Percentiles rank a stretch among this genome's conserved stretches.
Conservation (phyloP, 2,888 invertebrate genomes). For the Melinopterus prodromus region DNA sequence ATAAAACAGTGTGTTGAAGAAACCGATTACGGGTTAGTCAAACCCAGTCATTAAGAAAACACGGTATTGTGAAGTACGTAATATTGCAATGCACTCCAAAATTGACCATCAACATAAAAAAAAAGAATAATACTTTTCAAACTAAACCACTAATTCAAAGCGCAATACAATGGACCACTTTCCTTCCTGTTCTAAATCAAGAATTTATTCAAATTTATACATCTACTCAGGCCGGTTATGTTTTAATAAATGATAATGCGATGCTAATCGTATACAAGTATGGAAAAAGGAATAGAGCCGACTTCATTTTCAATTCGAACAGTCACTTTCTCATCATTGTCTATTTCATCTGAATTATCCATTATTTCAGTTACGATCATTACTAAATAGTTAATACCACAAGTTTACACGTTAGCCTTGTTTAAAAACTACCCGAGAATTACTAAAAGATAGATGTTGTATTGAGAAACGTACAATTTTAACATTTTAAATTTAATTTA, state of each 20-base stretch:
- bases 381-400: no score
- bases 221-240: background rate
- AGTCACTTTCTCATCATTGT: background rate
- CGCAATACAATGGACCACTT: background rate
- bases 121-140: background rate
- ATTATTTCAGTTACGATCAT: background rate
- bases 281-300: background rate
- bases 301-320: background rate
- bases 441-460: no score
- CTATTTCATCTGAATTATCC: background rate
- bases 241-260: background rate
- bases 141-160: background rate
- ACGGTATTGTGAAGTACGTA: no score
- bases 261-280: background rate
- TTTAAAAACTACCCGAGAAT: no score
- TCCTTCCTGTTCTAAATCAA: background rate
- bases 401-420: no score
- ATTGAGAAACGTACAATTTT: no score
- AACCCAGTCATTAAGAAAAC: no score
- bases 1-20: no score
- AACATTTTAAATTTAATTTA: no score
- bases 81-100: background rate
- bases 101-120: background rate
- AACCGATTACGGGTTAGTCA: no score
- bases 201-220: constrained; percentile 4